Evolutionary conservation across 2,888 invertebrate genomes (phyloP).

Genomic region (Unio delphinus): DNA sequence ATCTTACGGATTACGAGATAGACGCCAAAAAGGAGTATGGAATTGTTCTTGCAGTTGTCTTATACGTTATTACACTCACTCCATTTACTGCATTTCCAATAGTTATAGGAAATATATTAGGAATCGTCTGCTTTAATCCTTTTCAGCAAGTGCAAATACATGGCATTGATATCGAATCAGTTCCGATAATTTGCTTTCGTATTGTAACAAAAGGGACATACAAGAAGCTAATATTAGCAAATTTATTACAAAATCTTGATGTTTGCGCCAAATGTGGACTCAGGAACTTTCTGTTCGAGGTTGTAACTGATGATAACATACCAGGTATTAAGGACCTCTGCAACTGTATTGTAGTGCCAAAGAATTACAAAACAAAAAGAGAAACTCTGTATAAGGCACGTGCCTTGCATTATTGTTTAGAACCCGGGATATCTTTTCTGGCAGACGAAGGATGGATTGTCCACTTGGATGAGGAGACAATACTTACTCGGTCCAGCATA

Average conservation of each 20-base stretch:
- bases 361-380: constrained; percentile 25
- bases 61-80: constrained; percentile 6
- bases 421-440: constrained; percentile 34
- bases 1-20: background rate
- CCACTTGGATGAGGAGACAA: constrained; percentile 55
- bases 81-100: constrained; percentile 14
- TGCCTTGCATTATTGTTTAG: constrained; percentile 50
- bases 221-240: constrained; percentile 35
- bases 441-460: constrained; percentile 52
- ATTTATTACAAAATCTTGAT: constrained; percentile 24
- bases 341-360: constrained; percentile 42
- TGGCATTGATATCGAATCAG: background rate
- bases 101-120: constrained; percentile 6
- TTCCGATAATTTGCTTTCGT: constrained; percentile 48
- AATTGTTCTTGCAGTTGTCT: background rate
- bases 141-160: constrained; percentile 2
- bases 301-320: constrained; percentile 42
- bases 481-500: constrained; percentile 40
- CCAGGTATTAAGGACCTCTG: constrained; percentile 8
- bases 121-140: constrained; percentile 12
- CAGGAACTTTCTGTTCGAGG: constrained; percentile 29
- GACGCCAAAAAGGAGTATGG: background rate
- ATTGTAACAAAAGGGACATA: constrained; percentile 47
- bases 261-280: constrained; percentile 23
- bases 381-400: constrained; percentile 44